Conservation (phyloP, 35 echinoderm and acorn worm species). For the Eucidaris tribuloides region DNA sequence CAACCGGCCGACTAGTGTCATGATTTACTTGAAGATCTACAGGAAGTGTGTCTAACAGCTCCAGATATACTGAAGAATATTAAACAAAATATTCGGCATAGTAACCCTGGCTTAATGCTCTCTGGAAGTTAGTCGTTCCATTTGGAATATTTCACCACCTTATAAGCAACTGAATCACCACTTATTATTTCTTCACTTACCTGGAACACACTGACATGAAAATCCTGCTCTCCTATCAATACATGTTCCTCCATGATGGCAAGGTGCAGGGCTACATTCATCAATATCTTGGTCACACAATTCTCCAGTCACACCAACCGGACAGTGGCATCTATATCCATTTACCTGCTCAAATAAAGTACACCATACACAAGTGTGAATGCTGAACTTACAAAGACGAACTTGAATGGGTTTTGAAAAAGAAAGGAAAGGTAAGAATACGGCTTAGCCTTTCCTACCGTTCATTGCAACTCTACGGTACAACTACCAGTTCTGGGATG, state of each 20-base stretch:
- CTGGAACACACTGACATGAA: neutral
- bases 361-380: no score
- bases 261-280: neutral
- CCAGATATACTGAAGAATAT: neutral
- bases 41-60: no score
- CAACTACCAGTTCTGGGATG: no score
- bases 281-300: neutral
- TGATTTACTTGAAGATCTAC: no score
- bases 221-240: neutral
- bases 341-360: no score
- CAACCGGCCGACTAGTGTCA: no score
- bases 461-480: no score
- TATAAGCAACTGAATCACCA: neutral
- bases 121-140: neutral
- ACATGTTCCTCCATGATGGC: conserved; percentile 17
- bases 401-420: no score
- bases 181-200: no score
- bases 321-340: neutral
- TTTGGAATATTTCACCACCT: neutral
- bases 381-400: no score
- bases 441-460: no score
- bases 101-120: neutral
- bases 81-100: neutral
- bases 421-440: no score
- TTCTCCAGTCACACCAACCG: neutral